Conservation (phyloP, 1,140 invertebrate genomes). For the Glomeris maerens region DNA sequence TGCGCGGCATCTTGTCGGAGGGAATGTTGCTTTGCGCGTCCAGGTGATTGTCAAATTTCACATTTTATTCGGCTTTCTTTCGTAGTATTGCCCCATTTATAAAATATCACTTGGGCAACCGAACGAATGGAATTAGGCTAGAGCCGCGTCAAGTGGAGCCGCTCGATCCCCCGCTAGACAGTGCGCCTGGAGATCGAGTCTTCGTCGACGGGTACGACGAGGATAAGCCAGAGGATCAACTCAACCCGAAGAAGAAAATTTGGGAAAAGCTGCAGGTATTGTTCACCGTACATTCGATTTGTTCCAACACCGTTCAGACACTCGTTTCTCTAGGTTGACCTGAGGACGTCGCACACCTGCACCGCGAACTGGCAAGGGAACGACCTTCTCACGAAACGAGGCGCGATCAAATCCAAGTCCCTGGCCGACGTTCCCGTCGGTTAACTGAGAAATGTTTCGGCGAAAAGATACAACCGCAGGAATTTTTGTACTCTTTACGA, state of each 20-base stretch:
- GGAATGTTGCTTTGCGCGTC: conserved; percentile 89
- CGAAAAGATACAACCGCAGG: too few relatives aligned
- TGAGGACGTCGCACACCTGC: conserved; percentile 57
- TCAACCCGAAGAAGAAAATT: conserved; percentile 97
- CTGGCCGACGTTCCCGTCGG: conserved; percentile 62
- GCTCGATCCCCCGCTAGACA: conserved; percentile 53
- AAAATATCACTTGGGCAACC: not conserved
- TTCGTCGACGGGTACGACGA: conserved; percentile 63
- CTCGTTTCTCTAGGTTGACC: conserved; percentile 43
- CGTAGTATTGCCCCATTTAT: not conserved
- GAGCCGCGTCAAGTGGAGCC: conserved; percentile 61
- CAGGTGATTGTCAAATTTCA: conserved; percentile 37
- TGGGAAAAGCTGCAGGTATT: conserved; percentile 76
- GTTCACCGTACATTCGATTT: conserved; percentile 14
- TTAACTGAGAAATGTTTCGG: conserved; percentile 39
- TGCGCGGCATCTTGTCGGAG: conserved; percentile 70
- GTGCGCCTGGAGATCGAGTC: conserved; percentile 63
- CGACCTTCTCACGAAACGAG: conserved; percentile 50
- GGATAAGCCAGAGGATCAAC: conserved; percentile 61
- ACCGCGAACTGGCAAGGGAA: conserved; percentile 70
- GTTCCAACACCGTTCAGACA: not conserved
- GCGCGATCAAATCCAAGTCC: conserved; percentile 48
- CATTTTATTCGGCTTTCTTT: too few relatives aligned
- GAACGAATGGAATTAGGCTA: conserved; percentile 34
- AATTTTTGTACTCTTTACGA: too few relatives aligned